Evolutionary conservation across 2,113 vertebrate species (phyloP).

Genomic region (Panthera tigris): DNA sequence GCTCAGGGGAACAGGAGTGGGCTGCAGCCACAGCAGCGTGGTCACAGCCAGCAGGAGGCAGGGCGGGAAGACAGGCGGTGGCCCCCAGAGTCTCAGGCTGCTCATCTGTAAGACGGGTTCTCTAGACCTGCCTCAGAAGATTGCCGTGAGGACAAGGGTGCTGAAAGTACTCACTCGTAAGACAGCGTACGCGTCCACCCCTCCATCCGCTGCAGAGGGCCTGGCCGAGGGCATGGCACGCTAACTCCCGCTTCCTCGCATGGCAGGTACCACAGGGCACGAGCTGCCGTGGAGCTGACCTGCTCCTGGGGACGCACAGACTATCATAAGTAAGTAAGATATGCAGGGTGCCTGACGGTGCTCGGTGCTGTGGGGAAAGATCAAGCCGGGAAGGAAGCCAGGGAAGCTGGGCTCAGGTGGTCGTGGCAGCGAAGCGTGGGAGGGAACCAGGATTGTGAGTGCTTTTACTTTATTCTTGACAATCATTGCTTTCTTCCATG

Average conservation of each 20-base stretch:
- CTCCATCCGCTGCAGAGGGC: accelerated
- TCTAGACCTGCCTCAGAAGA: not conserved
- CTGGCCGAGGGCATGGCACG: accelerated
- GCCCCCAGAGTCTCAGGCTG: not conserved
- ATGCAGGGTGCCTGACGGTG: accelerated
- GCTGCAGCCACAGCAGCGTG: accelerated
- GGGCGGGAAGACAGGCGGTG: not conserved
- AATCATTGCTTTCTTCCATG: not conserved
- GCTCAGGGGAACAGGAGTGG: no score
- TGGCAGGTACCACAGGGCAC: accelerated
- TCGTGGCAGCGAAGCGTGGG: accelerated
- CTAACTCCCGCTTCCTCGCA: accelerated
- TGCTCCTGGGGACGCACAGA: accelerated
- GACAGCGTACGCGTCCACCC: accelerated
- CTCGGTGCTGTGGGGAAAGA: accelerated
- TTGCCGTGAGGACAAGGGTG: accelerated
- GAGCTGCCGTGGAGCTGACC: accelerated
- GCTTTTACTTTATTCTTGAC: not conserved
- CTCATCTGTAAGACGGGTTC: not conserved
- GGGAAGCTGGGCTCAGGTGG: no score
- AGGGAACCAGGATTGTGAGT: no score
- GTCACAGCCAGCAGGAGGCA: no score
- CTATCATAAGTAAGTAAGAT: accelerated
- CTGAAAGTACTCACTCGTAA: accelerated
- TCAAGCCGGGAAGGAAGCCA: no score